Conservation (phyloP, 2,888 invertebrate genomes). For the Ormyrus thymus region DNA sequence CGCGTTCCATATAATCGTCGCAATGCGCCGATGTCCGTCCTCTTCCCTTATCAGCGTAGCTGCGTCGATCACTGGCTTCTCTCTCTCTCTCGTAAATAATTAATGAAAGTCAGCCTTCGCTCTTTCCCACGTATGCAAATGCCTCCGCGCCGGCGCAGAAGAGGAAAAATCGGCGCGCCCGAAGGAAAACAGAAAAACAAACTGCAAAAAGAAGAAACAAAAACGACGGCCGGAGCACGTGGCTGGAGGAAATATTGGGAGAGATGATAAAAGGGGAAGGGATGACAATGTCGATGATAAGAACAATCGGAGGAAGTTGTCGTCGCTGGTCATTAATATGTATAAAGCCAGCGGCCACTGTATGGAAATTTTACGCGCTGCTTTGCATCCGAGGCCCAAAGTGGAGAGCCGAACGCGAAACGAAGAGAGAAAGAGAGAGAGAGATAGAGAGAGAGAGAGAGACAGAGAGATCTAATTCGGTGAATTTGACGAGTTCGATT, state of each 20-base stretch:
- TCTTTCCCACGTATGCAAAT: conserved; percentile 11
- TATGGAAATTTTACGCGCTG: conserved; percentile 63
- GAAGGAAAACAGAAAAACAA: background rate
- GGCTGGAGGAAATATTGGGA: background rate
- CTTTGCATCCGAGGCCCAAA: conserved; percentile 50
- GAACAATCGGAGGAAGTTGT: conserved; percentile 72
- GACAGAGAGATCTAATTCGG: background rate
- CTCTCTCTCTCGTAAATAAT: conserved; percentile 23
- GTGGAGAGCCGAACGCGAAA: background rate
- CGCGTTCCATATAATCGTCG: conserved; percentile 29
- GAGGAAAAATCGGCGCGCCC: background rate
- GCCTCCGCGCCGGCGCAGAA: background rate
- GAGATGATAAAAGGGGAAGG: background rate
- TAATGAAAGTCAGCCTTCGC: conserved; percentile 16
- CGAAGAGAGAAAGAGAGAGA: background rate
- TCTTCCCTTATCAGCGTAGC: conserved; percentile 10
- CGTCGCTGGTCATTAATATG: conserved; percentile 68
- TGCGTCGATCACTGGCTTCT: background rate
- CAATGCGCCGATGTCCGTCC: conserved; percentile 9
- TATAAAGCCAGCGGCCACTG: conserved; percentile 63
- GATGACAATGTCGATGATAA: conserved; percentile 49
- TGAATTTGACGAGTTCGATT: background rate
- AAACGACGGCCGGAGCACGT: no score
- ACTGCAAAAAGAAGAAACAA: background rate
- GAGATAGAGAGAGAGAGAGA: background rate